phyloP scores from a whole-genome alignment of 2,113 vertebrate genomes.

The Emydura subglobosa region DNA sequence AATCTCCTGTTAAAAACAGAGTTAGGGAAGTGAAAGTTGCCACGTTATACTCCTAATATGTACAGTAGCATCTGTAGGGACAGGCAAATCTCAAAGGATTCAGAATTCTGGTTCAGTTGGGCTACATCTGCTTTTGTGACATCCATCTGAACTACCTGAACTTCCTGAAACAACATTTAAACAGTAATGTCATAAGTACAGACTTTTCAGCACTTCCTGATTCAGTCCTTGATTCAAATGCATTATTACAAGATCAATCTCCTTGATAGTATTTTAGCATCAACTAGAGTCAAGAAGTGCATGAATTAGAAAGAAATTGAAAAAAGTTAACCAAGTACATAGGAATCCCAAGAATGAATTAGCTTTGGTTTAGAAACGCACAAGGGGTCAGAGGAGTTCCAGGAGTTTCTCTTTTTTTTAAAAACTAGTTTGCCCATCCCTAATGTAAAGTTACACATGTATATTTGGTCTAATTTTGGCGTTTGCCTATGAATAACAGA shows the following conservation, averaged over 20 bases:
- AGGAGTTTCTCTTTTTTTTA: background rate
- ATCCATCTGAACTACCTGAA: background rate
- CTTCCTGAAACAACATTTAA: background rate
- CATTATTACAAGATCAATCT: background rate
- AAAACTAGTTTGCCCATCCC: background rate
- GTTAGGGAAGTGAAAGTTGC: background rate
- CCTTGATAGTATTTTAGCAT: background rate
- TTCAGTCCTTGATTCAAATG: background rate
- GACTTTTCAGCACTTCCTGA: accelerated
- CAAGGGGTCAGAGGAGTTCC: background rate
- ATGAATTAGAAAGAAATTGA: background rate
- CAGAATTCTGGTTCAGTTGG: background rate
- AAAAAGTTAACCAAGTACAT: background rate
- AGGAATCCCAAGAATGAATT: background rate
- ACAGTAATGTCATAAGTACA: background rate
- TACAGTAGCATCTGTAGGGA: background rate
- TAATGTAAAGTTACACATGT: background rate
- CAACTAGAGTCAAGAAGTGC: background rate
- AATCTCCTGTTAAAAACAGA: background rate
- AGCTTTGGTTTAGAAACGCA: background rate
- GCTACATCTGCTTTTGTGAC: background rate
- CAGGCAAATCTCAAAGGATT: background rate
- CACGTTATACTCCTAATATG: background rate
- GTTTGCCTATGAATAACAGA: background rate
- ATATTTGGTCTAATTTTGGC: background rate